These are phyloP conservation scores for Eupristina koningsbergeri DNA, from an alignment of 1,140 invertebrate species.

Conservation along the genomic window DNA sequence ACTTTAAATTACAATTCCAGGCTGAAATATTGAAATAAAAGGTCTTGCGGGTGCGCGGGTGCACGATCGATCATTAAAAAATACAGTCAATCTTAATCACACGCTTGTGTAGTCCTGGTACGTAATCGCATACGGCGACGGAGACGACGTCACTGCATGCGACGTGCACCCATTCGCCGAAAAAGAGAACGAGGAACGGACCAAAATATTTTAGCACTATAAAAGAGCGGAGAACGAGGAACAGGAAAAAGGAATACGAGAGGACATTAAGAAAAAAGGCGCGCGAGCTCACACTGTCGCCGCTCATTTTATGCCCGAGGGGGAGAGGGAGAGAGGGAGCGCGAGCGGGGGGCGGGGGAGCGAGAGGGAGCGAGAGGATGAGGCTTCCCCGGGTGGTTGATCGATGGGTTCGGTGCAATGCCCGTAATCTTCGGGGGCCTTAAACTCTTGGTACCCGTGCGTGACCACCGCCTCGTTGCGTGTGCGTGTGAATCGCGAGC, in stretches of 20 bases:
- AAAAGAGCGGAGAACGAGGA: conserved; percentile 17
- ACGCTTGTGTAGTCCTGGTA: conserved; percentile 1
- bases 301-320: not conserved
- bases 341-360: too few species aligned
- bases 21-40: conserved; percentile 42
- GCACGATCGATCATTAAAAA: conserved; percentile 38
- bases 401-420: conserved; percentile 66
- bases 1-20: conserved; percentile 44
- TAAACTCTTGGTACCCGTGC: conserved; percentile 59
- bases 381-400: conserved; percentile 50
- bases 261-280: conserved; percentile 1
- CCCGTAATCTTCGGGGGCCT: conserved; percentile 66
- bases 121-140: conserved; percentile 1
- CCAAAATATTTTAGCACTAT: conserved; percentile 34
- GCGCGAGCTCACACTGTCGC: conserved; percentile 23
- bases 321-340: too few species aligned
- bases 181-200: conserved; percentile 2
- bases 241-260: conserved; percentile 6
- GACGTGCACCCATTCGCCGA: conserved; percentile 4
- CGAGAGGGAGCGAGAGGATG: too few species aligned
- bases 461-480: conserved; percentile 50
- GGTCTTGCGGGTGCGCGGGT: not conserved
- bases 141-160: conserved; percentile 15
- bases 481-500: not conserved
- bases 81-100: conserved; percentile 49